Evolutionary conservation across 2,888 invertebrate species (phyloP).

Genomic region (Tuta absoluta): DNA sequence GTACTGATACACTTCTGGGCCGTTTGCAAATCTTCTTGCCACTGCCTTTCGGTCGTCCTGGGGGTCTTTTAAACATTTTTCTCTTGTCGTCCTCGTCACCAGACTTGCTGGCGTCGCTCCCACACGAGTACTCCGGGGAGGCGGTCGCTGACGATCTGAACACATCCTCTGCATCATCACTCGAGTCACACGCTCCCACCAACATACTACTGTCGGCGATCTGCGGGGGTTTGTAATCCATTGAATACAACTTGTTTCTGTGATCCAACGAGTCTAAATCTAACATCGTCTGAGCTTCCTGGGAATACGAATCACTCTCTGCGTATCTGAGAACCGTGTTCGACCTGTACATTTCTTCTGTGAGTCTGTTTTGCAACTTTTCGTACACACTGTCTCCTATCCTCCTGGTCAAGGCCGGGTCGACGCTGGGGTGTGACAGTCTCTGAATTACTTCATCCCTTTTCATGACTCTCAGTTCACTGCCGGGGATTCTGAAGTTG

Average conservation of each 20-base stretch:
- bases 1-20: conserved; percentile 81
- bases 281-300: conserved; percentile 62
- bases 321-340: conserved; percentile 63
- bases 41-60: conserved; percentile 79
- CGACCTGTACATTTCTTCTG: conserved; percentile 60
- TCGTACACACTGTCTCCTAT: conserved; percentile 66
- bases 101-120: conserved; percentile 71
- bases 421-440: conserved; percentile 60
- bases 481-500: conserved; percentile 68
- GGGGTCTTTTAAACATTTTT: conserved; percentile 74
- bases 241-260: conserved; percentile 56
- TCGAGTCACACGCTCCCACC: conserved; percentile 61
- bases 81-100: conserved; percentile 74
- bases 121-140: conserved; percentile 67
- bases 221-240: conserved; percentile 59
- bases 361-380: conserved; percentile 61
- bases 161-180: conserved; percentile 69
- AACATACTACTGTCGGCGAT: conserved; percentile 54
- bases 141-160: conserved; percentile 66
- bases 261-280: conserved; percentile 67
- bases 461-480: conserved; percentile 61
- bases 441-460: conserved; percentile 64
- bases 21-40: conserved; percentile 72
- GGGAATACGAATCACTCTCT: conserved; percentile 59
- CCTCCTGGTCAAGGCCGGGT: conserved; percentile 53